Evolutionary conservation across 2,888 invertebrate genomes (phyloP).

Genomic region (Cordilura impudica): DNA sequence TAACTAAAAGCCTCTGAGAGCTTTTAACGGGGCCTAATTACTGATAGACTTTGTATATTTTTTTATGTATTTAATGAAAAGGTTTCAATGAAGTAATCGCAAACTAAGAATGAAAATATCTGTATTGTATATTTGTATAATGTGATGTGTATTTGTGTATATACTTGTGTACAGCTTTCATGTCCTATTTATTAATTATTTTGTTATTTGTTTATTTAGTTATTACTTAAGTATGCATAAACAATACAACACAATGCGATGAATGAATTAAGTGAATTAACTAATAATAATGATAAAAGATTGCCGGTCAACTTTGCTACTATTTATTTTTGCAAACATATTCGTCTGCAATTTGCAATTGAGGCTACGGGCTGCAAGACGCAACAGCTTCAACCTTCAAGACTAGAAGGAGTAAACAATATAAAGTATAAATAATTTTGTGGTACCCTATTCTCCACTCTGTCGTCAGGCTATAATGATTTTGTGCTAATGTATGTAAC

Average conservation of each 20-base stretch:
- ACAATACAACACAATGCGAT: not conserved
- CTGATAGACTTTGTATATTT: too few species aligned
- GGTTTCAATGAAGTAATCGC: not conserved
- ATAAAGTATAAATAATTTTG: too few species aligned
- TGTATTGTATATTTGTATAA: too few species aligned
- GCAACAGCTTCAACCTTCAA: too few species aligned
- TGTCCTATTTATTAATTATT: slow-evolving; percentile 13
- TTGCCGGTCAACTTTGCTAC: not conserved
- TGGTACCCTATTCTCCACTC: too few species aligned
- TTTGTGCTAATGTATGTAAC: too few species aligned
- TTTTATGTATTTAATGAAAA: too few species aligned
- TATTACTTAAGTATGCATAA: slow-evolving; percentile 19
- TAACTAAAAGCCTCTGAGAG: too few species aligned
- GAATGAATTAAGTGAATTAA: slow-evolving; percentile 15
- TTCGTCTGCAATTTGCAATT: not conserved
- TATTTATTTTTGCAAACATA: not conserved
- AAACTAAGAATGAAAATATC: not conserved
- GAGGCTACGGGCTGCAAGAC: not conserved
- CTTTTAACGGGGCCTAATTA: too few species aligned
- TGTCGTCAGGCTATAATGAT: too few species aligned
- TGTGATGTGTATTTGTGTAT: not conserved
- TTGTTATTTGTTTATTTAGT: slow-evolving; percentile 33
- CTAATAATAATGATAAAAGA: slow-evolving; percentile 20
- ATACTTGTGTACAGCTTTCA: not conserved
- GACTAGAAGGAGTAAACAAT: too few species aligned